Evolutionary conservation across 35 echinoderm and acorn worm genomes (phyloP), one percentile per base, ranked within the genome.

Genomic region (Chiridota heheva): DNA sequence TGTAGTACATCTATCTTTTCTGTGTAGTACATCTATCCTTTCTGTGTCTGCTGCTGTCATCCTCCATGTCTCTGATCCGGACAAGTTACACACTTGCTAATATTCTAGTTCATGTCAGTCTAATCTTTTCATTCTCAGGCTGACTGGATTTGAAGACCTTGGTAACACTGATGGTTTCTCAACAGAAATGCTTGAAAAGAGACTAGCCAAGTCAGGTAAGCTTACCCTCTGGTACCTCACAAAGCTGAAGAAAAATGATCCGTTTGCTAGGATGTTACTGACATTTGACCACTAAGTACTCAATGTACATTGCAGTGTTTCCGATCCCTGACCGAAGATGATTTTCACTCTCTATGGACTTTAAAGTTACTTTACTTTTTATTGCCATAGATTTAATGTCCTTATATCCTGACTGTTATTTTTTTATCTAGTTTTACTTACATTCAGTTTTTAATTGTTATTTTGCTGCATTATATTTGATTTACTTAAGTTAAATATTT

Each of bases 171-270:
- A 98, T 67, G 53, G 66, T 28, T 98, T 98, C 63, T 61, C 81
- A 18, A 92, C 89, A 84, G 78, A 69, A 63, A 68, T 79, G 17
- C 51, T 98, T 26, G 95, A 98, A 41, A 98, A 56, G 43, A 84
- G 95, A 82, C 56, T 98, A 67, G 88, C 95, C 27, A 91, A 91
- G 81, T 91, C 89, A 76, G 95, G 95, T 98, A 45, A 85, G 61
- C 0, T 36, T 44, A 36, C 4, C 44, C 28, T 44, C 35, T 69
- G 61, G 8, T 65, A 28, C 7, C 8, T 65, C 10, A 65, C 43
- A 26, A 39, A 1, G 1, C 30, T 39, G 27, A 65, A 12, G 8
- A 10, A 51, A 51, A 51, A 51, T 12, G 10, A 12, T 51, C 22
- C 10, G 22, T 51, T 22, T 12, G 22, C 22, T 51, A 12, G 22